Evolutionary conservation across 2,888 invertebrate species (phyloP), one percentile per base, ranked within the genome.

Genomic region (Laspeyria flexula): DNA sequence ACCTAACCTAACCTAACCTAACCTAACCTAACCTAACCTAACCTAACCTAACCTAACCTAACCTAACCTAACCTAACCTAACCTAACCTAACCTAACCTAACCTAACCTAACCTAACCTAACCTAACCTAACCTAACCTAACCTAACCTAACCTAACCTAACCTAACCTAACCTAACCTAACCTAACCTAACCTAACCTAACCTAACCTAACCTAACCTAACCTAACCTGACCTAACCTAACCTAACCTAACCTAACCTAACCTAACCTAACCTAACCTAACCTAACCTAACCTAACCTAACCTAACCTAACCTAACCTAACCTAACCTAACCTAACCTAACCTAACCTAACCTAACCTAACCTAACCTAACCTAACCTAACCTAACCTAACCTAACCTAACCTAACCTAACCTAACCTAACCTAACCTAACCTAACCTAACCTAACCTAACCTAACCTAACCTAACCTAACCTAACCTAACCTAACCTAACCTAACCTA

Each of bases 21-120:
- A 49, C 49, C 49, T 49, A 49, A 49, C 49, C 49, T 49, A 49
- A 49, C 49, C 49, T 49, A 49, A 49, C 49, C 49, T 49, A 49
- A 49, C 49, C 49, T 49, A 49, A 49, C 49, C 49, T 49, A 49
- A 49, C 49, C 49, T 49, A 49, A 49, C 49, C 49, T 49, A 49
- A 49, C 43, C 48, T 49, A 49, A 49, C 48, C 48, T 49, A 49
- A 49, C 48, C 48, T 49, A 49, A 49, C 48, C 48, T 49, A 49
- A 49, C 48, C 48, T 49, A 49, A 49, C 48, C 48, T 49, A 49
- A 49, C 48, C 48, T 49, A 49, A 49, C 48, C 48, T 49, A 49
- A 49, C 49, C 49, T 49, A 49, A 49, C 49, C 49, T 49, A 49
- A 49, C 49, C 49, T 49, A 49, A 49, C 49, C 49, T 49, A 49